Percentiles rank a stretch among this genome's conserved stretches.
Conservation (phyloP, 2,113 vertebrate species). For the Sitta europaea region DNA sequence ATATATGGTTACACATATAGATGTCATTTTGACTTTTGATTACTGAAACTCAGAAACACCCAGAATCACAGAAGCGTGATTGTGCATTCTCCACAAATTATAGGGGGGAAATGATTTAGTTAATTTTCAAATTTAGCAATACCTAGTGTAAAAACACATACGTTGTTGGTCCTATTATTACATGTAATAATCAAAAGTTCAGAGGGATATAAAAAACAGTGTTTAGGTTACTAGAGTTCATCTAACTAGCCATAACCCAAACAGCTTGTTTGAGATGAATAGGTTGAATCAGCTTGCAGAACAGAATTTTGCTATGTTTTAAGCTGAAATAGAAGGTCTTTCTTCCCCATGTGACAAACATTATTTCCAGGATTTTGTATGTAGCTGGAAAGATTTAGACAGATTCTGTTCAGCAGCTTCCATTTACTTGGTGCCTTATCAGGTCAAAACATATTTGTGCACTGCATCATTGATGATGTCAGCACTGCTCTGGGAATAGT, state of each 20-base stretch:
- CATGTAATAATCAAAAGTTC: not conserved
- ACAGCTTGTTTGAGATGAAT: not conserved
- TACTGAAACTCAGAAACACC: not conserved
- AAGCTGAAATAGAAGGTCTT: not conserved
- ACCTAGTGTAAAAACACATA: not conserved
- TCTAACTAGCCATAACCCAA: not conserved
- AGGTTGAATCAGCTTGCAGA: not conserved
- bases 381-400: not conserved
- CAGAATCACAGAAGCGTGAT: not conserved
- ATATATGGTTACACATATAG: not conserved
- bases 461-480: slow-evolving; percentile 47
- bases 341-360: not conserved
- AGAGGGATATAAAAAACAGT: not conserved
- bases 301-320: not conserved
- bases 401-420: slow-evolving; percentile 21
- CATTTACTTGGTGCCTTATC: slow-evolving; percentile 41
- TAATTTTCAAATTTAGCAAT: not conserved
- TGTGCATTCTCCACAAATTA: not conserved
- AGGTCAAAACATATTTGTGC: slow-evolving; percentile 52
- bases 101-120: fast-evolving
- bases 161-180: not conserved
- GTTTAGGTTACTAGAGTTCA: not conserved
- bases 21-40: not conserved
- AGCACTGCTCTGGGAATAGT: slow-evolving; percentile 52
- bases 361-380: not conserved